Evolutionary conservation across 2,888 invertebrate genomes (phyloP).

Genomic region (Bedellia somnulentella): DNA sequence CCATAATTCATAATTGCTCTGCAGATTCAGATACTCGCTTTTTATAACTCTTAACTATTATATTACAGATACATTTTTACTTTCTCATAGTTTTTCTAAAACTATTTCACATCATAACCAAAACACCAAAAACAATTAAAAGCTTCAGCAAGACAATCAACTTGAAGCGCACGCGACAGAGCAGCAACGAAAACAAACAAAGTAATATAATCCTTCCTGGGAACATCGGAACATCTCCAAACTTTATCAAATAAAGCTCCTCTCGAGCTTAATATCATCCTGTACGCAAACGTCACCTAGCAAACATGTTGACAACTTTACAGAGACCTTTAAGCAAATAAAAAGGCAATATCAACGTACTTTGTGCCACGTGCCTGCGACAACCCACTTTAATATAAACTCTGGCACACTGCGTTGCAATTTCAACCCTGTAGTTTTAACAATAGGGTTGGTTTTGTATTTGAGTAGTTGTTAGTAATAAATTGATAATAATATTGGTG

Average conservation of each 20-base stretch:
- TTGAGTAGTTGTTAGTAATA: too few species aligned
- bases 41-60: too few species aligned
- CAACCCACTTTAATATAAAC: background rate
- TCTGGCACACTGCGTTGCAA: too few species aligned
- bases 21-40: too few species aligned
- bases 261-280: constrained; percentile 6
- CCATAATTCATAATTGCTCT: too few species aligned
- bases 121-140: too few species aligned
- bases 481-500: constrained; percentile 22
- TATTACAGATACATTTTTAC: too few species aligned
- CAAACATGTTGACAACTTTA: constrained; percentile 49
- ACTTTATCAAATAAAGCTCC: constrained; percentile 2
- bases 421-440: too few species aligned
- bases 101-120: too few species aligned
- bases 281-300: constrained; percentile 2
- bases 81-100: too few species aligned
- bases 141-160: background rate
- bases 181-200: background rate
- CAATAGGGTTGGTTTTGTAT: too few species aligned
- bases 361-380: constrained; percentile 37
- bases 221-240: too few species aligned
- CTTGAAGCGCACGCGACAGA: background rate
- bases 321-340: constrained; percentile 46
- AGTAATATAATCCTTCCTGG: constrained; percentile 1
- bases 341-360: constrained; percentile 43